A percentile compares a stretch with the other conserved stretches of the same genome.
Conservation (phyloP, 1,140 invertebrate genomes). For the Drosophila kohkoa region DNA sequence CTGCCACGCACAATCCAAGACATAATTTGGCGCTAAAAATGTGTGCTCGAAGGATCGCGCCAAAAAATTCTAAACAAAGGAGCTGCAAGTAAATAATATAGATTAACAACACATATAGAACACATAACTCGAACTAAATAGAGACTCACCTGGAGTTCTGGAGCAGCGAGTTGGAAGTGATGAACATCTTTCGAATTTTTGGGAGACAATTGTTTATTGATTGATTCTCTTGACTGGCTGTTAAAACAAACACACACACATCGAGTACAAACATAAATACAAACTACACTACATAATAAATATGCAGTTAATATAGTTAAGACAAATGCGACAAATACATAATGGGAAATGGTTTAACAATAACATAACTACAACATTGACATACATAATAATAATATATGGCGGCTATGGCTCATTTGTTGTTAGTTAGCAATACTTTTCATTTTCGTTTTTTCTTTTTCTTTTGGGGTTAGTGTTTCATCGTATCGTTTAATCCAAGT, state of each 20-base stretch:
- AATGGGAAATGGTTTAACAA: constrained; percentile 36
- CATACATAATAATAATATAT: constrained; percentile 35
- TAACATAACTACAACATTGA: constrained; percentile 46
- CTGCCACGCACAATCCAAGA: constrained; percentile 67
- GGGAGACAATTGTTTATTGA: constrained; percentile 66
- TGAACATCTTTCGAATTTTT: constrained; percentile 32
- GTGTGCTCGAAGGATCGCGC: constrained; percentile 54
- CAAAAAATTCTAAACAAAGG: constrained; percentile 49
- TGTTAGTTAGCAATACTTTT: constrained; percentile 3
- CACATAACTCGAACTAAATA: not conserved
- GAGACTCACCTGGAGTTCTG: constrained; percentile 32
- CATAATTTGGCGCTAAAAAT: constrained; percentile 75
- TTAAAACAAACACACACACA: constrained; percentile 38
- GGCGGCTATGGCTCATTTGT: not conserved
- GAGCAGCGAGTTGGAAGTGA: not conserved
- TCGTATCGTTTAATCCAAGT: constrained; percentile 31
- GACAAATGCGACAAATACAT: constrained; percentile 56
- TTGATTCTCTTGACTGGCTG: constrained; percentile 37
- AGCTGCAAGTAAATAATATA: constrained; percentile 22
- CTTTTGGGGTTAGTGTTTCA: constrained; percentile 1
- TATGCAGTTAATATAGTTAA: constrained; percentile 33
- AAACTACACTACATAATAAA: too few relatives aligned
- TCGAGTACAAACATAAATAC: constrained; percentile 63
- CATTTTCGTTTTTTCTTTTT: not conserved
- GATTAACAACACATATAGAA: constrained; percentile 6